Evolutionary conservation across 2,888 invertebrate genomes (phyloP).

Genomic region (Rotaria sp.): DNA sequence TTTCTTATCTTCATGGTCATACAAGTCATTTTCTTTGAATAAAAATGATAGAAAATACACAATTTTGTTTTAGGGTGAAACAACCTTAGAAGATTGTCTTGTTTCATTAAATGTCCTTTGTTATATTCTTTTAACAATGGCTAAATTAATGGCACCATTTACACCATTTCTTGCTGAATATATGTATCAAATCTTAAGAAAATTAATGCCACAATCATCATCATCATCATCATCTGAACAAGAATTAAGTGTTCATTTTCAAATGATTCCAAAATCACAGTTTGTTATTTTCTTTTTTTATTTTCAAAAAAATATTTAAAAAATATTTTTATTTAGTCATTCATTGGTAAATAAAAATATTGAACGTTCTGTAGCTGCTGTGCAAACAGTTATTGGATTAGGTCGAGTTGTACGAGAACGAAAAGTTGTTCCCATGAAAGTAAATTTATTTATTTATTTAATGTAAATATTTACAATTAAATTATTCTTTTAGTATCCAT

Average conservation of each 20-base stretch:
- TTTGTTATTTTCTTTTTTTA: constrained; percentile 42
- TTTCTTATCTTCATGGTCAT: constrained; percentile 36
- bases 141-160: constrained; percentile 68
- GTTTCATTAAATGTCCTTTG: constrained; percentile 69
- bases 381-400: constrained; percentile 90
- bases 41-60: no score
- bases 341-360: constrained; percentile 73
- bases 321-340: constrained; percentile 45
- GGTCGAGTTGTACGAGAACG: constrained; percentile 85
- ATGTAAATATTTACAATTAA: no score
- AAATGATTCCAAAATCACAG: constrained; percentile 72
- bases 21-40: no score
- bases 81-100: constrained; percentile 71
- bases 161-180: constrained; percentile 90
- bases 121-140: constrained; percentile 38
- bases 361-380: constrained; percentile 77
- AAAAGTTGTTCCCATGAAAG: constrained; percentile 82
- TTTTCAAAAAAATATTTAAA: no score
- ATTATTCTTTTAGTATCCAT: constrained; percentile 65
- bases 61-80: constrained; percentile 64
- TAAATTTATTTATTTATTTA: constrained; percentile 43
- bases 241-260: constrained; percentile 74
- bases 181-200: constrained; percentile 79
- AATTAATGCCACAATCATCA: constrained; percentile 58
- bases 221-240: constrained; percentile 43